Base-by-base conservation (phyloP, 2,113 vertebrate species). In the Saguinus imperator region DNA sequence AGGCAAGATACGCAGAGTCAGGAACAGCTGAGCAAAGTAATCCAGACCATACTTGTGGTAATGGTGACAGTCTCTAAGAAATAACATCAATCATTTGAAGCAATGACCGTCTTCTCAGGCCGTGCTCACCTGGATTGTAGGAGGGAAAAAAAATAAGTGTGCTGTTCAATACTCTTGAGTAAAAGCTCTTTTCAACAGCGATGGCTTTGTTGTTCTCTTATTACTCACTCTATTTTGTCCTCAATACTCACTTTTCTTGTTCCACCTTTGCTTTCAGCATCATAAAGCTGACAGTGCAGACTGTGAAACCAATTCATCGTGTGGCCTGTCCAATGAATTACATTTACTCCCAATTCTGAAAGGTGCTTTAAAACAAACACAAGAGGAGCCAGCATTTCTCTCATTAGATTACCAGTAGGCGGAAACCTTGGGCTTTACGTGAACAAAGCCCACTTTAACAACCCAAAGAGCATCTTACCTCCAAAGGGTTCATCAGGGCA, bases 301-400 rank as follows among this genome's bases (percentile, higher is more conserved):
- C 48, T 72, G 80, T 64, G 81, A 93, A 94, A 43, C 79, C 82
- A 96, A 88, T 25, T 50, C 0, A 10, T 97, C 32, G 32, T 76
- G 97, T 70, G 77, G 13, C 57, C 89, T 97, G 94, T 91, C 83
- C 95, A 73, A 48, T 73, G 4, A 61, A 94, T 86, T 90, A 87
- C 35, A 85, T 94, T 92, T 90, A 92, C 95, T 96, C 84, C 79
- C 55, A 10, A 95, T 88, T 96, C 76, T 96, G 94, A 97, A 92
- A 91, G 68, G 58, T 23, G 64, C 35, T 96, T 94, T 87, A 55
- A 72, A 93, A 97, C 90, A 95, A 37, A 76, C 4, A 3, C 32
- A 21, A 10, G 82, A 23, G 1, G 32, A 76, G 2, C 52, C n/a
- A 86, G 76, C 89, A 32, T 64, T 66, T 80, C 21, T 84, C 80